A percentile compares a stretch with the other conserved stretches of the same genome.
These are phyloP conservation scores for Quadriops clusia DNA, from an alignment of 2,888 invertebrate genomes.

Conservation along the genomic window DNA sequence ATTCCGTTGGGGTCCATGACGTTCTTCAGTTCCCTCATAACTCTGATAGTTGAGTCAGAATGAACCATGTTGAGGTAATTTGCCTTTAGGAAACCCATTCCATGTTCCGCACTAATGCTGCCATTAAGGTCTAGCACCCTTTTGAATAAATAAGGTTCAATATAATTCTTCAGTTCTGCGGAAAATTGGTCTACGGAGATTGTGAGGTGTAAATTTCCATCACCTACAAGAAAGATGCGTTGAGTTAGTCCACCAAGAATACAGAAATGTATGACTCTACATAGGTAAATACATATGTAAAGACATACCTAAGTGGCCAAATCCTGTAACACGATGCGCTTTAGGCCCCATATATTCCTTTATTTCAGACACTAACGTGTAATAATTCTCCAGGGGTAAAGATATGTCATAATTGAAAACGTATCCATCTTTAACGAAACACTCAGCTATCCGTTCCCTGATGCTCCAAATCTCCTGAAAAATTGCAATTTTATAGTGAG, in stretches of 20 bases:
- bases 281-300: neutral
- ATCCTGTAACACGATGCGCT: slow-evolving; percentile 62
- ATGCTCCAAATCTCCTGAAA: slow-evolving; percentile 75
- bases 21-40: slow-evolving; percentile 76
- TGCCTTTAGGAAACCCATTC: slow-evolving; percentile 82
- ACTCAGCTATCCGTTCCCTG: slow-evolving; percentile 73
- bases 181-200: slow-evolving; percentile 60
- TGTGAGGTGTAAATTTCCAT: slow-evolving; percentile 93
- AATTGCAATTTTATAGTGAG: too few species aligned
- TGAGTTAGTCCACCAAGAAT: too few species aligned
- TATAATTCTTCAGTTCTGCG: slow-evolving; percentile 45
- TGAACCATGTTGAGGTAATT: slow-evolving; percentile 77
- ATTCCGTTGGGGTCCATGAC: slow-evolving; percentile 90
- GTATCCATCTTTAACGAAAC: slow-evolving; percentile 68
- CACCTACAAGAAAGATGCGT: slow-evolving; percentile 43
- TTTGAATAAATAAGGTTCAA: slow-evolving; percentile 91
- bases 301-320: slow-evolving; percentile 81
- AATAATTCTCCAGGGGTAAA: slow-evolving; percentile 71
- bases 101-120: slow-evolving; percentile 94
- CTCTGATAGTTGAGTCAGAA: slow-evolving; percentile 53
- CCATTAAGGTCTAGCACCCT: slow-evolving; percentile 70
- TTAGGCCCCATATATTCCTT: slow-evolving; percentile 50
- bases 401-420: slow-evolving; percentile 95
- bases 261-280: too few species aligned
- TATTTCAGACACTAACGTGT: slow-evolving; percentile 67